Conservation (phyloP, 2,797 vertebrate species). For the Rousettus madagascariensis region DNA sequence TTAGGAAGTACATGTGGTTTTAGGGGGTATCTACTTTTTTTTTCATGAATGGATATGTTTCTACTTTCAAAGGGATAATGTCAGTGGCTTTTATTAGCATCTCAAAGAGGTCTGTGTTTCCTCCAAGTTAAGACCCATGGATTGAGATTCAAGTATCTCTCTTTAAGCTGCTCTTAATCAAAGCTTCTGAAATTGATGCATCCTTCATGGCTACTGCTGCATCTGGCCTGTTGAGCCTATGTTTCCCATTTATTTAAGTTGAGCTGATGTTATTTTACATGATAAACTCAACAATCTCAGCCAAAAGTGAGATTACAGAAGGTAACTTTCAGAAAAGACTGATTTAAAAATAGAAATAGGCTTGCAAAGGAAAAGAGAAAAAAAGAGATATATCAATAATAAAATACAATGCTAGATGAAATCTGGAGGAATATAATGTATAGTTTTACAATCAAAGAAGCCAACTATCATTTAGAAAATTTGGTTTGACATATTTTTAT, state of each 20-base stretch:
- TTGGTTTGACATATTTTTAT: neutral
- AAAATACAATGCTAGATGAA: neutral
- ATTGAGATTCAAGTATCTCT: neutral
- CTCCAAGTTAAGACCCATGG: neutral
- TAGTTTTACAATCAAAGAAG: neutral
- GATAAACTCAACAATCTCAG: neutral
- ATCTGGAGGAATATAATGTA: neutral
- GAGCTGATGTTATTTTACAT: neutral
- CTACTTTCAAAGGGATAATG: neutral
- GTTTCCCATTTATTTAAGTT: neutral
- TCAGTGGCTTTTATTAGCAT: conserved; percentile 10
- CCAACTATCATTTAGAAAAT: neutral
- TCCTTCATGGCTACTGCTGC: neutral
- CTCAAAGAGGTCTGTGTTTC: neutral
- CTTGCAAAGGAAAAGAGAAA: neutral
- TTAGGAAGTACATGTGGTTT: neutral
- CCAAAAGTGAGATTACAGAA: neutral
- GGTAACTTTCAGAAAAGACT: conserved; percentile 10
- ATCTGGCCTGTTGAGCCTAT: neutral
- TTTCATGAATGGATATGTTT: neutral
- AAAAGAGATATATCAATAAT: neutral
- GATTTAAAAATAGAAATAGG: neutral
- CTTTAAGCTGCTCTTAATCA: neutral
- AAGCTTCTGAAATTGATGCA: neutral
- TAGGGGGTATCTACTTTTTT: neutral